Percentiles rank a stretch among this genome's conserved stretches.
Conservation (phyloP, 1,140 invertebrate genomes). For the Drosophila guanche region DNA sequence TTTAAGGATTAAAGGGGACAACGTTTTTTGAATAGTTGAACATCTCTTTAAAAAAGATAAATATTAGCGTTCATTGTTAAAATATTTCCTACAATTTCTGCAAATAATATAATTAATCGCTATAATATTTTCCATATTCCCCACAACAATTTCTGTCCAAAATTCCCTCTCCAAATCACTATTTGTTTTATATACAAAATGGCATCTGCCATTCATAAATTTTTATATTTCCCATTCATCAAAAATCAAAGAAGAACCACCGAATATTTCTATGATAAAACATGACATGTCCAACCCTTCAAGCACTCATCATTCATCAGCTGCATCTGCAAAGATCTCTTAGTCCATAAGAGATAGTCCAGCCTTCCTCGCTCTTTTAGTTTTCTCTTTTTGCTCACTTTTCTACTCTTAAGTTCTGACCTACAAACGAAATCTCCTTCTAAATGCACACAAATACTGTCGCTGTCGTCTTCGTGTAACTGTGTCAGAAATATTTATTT, state of each 20-base stretch:
- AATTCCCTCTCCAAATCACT: too few relatives aligned
- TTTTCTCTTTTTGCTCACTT: conserved; percentile 10
- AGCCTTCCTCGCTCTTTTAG: not conserved
- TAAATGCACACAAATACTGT: conserved; percentile 45
- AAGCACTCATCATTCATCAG: not conserved
- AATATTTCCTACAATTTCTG: not conserved
- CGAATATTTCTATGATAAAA: conserved; percentile 22
- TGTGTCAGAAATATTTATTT: conserved; percentile 75
- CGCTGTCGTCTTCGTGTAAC: conserved; percentile 45
- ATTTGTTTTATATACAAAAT: not conserved
- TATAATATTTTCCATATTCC: too few relatives aligned
- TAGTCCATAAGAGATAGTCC: too few relatives aligned
- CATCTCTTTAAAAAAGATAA: too few relatives aligned
- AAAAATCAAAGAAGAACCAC: not conserved
- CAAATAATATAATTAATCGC: too few relatives aligned
- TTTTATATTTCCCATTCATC: conserved; percentile 16
- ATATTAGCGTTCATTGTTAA: not conserved
- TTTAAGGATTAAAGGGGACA: not conserved
- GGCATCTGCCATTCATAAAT: conserved; percentile 2
- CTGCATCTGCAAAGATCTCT: conserved; percentile 24
- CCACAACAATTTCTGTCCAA: not conserved
- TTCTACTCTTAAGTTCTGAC: conserved; percentile 41
- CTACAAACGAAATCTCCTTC: conserved; percentile 19
- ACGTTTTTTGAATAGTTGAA: too few relatives aligned
- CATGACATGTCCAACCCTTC: conserved; percentile 44